Percentiles rank a stretch among this genome's conserved stretches.
Conservation (phyloP, 2,113 vertebrate genomes). For the Mandrillus leucophaeus region DNA sequence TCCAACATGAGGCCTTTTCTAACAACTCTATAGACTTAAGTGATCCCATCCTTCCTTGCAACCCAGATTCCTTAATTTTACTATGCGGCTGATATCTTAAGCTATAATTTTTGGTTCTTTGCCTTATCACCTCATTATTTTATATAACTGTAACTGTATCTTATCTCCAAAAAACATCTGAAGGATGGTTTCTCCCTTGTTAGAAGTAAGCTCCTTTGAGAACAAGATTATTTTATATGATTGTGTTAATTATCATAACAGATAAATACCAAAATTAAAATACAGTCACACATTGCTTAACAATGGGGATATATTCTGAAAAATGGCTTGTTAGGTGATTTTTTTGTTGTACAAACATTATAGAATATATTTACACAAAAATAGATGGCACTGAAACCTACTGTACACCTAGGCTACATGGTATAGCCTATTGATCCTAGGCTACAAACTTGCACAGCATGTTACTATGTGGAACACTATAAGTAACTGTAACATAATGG, state of each 20-base stretch:
- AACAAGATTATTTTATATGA: neutral
- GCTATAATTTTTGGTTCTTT: neutral
- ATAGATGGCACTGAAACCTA: neutral
- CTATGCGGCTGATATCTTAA: neutral
- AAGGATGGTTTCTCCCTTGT: neutral
- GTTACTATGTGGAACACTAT: neutral
- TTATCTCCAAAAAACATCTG: neutral
- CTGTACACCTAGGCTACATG: neutral
- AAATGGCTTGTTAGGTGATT: neutral
- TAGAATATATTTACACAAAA: neutral
- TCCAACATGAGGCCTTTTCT: neutral
- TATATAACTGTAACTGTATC: neutral
- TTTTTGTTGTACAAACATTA: neutral
- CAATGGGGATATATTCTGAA: neutral
- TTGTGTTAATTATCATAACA: neutral
- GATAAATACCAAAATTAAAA: neutral
- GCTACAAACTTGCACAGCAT: neutral
- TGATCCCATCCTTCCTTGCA: neutral
- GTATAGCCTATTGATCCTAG: neutral
- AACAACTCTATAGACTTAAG: neutral
- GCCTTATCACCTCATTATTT: neutral
- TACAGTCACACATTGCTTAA: neutral
- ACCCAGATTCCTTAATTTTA: neutral
- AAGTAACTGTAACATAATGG: neutral
- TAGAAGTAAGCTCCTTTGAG: neutral